Percentiles rank a stretch among this genome's conserved stretches.
These are phyloP conservation scores for Zoroaster sp. DNA, from an alignment of 53 echinoderm and acorn worm genomes.

Conservation along the genomic window DNA sequence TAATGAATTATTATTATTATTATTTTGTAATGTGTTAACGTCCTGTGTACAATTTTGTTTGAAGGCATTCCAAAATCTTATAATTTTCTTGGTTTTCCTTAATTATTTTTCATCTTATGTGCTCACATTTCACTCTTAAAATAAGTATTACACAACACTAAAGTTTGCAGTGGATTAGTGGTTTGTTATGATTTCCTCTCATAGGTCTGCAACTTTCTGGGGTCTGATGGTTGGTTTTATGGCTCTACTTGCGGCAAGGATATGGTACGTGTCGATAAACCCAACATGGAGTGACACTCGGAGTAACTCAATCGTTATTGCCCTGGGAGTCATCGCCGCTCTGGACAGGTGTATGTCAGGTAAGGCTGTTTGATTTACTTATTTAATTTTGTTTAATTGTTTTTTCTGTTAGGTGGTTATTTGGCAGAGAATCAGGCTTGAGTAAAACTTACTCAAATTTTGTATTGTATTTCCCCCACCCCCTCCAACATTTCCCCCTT, in stretches of 20 bases:
- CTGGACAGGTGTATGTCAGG: conserved; percentile 83
- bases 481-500: too few relatives aligned
- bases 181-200: too few relatives aligned
- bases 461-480: background rate
- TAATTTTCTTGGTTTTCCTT: too few relatives aligned
- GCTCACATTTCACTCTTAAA: too few relatives aligned
- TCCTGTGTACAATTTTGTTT: too few relatives aligned
- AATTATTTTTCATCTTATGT: too few relatives aligned
- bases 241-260: conserved; percentile 63
- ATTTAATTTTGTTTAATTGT: background rate
- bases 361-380: background rate
- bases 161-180: too few relatives aligned
- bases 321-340: conserved; percentile 80
- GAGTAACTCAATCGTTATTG: conserved; percentile 78
- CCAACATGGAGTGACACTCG: conserved; percentile 77
- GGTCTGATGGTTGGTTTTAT: conserved; percentile 80
- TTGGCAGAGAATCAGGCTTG: background rate
- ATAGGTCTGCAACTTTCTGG: conserved; percentile 86
- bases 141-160: too few relatives aligned
- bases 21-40: too few relatives aligned
- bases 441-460: background rate
- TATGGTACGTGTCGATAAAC: conserved; percentile 89
- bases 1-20: too few relatives aligned
- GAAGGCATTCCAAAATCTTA: too few relatives aligned
- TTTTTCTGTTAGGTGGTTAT: too few relatives aligned